Evolutionary conservation across 2,113 vertebrate species (phyloP).

Genomic region (Ibidorhyncha struthersii): DNA sequence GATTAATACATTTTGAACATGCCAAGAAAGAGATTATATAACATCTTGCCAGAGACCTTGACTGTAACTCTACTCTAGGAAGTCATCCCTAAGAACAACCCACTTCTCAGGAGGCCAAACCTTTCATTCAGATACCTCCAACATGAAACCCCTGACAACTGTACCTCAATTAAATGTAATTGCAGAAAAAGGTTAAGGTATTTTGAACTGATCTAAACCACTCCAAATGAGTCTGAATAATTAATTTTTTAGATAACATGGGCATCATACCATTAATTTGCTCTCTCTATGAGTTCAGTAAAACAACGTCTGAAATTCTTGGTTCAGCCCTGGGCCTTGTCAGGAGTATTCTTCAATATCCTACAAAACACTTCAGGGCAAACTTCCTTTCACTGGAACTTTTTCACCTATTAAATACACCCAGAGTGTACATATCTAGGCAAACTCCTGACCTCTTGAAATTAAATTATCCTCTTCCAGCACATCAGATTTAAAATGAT

Average conservation of each 20-base stretch:
- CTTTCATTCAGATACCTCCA: background rate
- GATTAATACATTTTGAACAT: slow-evolving; percentile 1
- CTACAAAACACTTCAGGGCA: background rate
- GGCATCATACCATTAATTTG: background rate
- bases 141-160: background rate
- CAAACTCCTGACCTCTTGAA: slow-evolving; percentile 27
- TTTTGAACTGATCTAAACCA: background rate
- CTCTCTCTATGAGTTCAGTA: background rate
- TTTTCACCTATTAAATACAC: background rate
- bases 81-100: background rate
- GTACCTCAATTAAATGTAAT: background rate
- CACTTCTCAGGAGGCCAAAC: background rate
- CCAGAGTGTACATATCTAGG: background rate
- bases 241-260: background rate
- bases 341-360: background rate
- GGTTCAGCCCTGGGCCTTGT: background rate
- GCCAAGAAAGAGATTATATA: slow-evolving; percentile 4
- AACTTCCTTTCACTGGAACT: background rate
- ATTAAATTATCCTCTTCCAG: slow-evolving; percentile 53
- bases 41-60: background rate
- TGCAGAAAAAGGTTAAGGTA: background rate
- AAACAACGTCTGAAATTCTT: background rate
- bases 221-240: background rate
- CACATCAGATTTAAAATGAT: slow-evolving; percentile 49
- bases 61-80: background rate